A percentile compares a stretch with the other conserved stretches of the same genome.
These are phyloP conservation scores for Ianthella basta DNA, from an alignment of 37 sponge, comb jelly and placozoan genomes.

Conservation along the genomic window DNA sequence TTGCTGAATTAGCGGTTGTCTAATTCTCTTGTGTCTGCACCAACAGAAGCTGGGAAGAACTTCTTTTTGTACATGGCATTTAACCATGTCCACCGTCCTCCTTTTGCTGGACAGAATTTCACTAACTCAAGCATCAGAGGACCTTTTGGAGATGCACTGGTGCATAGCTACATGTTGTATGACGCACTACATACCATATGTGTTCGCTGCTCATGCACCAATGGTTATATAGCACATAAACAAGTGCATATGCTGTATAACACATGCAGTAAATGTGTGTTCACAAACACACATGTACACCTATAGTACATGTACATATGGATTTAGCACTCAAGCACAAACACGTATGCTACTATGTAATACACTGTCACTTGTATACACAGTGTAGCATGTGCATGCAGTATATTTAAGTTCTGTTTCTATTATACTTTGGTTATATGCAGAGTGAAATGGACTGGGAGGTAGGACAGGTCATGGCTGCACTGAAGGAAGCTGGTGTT, in stretches of 20 bases:
- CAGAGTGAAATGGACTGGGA: conserved; percentile 57
- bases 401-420: no score
- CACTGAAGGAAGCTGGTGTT: conserved; percentile 23
- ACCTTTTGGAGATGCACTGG: conserved; percentile 70
- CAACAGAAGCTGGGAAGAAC: no score
- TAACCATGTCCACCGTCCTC: conserved; percentile 75
- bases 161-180: background rate
- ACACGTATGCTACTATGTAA: background rate
- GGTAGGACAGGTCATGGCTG: conserved; percentile 51
- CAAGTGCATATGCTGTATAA: no score
- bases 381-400: no score
- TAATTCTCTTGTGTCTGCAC: no score
- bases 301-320: background rate
- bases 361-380: background rate
- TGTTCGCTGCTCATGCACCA: no score
- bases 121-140: conserved; percentile 65
- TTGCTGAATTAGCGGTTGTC: no score
- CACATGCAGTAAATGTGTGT: background rate
- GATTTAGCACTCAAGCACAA: background rate
- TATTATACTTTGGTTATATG: no score
- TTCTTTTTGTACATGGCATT: conserved; percentile 78
- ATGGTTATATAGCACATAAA: no score
- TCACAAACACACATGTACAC: conserved; percentile 24
- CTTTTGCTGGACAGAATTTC: conserved; percentile 58
- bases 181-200: no score